Evolutionary conservation across 2,797 vertebrate genomes (phyloP).

Genomic region (Aulostomus chinensis): DNA sequence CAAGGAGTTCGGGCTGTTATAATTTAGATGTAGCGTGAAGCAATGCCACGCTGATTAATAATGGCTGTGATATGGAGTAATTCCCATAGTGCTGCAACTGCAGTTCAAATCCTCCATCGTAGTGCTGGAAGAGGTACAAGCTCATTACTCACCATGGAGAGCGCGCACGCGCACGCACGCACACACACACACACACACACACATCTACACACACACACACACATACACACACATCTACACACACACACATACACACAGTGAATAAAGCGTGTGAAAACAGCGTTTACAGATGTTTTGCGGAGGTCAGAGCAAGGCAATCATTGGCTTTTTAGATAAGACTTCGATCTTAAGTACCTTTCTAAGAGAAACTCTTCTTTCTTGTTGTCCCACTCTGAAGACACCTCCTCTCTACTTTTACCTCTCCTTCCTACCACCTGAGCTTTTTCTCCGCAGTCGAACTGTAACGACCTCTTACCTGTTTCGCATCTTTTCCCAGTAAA

Average conservation of each 20-base stretch:
- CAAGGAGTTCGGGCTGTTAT: conserved; percentile 17
- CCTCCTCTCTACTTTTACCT: no score
- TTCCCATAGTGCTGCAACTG: conserved; percentile 63
- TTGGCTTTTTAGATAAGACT: conserved; percentile 14
- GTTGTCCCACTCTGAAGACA: no score
- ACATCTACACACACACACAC: conserved; percentile 1
- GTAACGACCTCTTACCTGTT: conserved; percentile 84
- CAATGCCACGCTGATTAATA: conserved; percentile 60
- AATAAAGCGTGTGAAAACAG: conserved; percentile 5
- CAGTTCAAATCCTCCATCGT: conserved; percentile 52
- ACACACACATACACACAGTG: conserved; percentile 1
- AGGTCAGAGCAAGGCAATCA: conserved; percentile 25
- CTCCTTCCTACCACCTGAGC: no score
- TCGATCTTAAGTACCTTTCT: conserved; percentile 11
- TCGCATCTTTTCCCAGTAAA: conserved; percentile 95
- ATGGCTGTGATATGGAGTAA: conserved; percentile 38
- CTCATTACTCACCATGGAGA: conserved; percentile 54
- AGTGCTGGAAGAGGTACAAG: conserved; percentile 47
- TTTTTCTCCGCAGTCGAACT: not conserved
- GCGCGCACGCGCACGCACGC: not conserved
- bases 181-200: not conserved
- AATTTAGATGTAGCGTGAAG: conserved; percentile 23
- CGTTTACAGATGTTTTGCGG: conserved; percentile 39
- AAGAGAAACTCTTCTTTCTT: no score
- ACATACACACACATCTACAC: conserved; percentile 10